Base-by-base conservation (phyloP, 2,888 invertebrate species). In the Opisthograptis luteolata region DNA sequence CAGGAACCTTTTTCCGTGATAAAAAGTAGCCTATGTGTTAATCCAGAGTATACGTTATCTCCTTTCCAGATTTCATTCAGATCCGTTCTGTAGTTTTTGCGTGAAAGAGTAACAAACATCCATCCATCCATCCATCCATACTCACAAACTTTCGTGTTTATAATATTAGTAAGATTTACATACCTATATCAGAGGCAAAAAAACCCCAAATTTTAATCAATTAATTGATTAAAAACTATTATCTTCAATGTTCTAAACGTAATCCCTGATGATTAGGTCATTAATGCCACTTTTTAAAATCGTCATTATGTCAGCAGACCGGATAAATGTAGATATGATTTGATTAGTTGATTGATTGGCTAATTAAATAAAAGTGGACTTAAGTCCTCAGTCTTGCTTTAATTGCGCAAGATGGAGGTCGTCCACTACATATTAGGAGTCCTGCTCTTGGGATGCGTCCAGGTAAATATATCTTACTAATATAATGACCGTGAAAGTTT, bases 361-460 rank as follows among this genome's bases (percentile, higher is more conserved):
- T 48, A 34, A 27, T 42, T 25, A 45, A 32, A 43, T 28, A 25
- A 35, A 35, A 1, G 8, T 40, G n/a, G n/a, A 6, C 32, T 43
- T 39, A 20, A 27, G 25, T 17, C 6, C 5, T 37, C 25, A 53
- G 39, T 57, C 24, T 52, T 44, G 35, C 24, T 6, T 1, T 27
- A 9, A 62, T 36, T 34, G 9, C n/a, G 31, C 36, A 58, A 55
- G 50, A 73, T 78, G 76, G 62, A 59, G 53, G 66, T 39, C 7
- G 65, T 53, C 1, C 59, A 66, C 34, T 45, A 68, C 45, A 36
- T 68, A 27, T 48, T 72, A n/a, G 70, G 68, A 15, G 30, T 73
- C 3, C 37, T 79, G 5, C 47, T 68, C 2, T 31, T 73, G 24
- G 76, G 75, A 45, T 34, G 68, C 30, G 72, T 62, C 19, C 76